Conservation (phyloP, 2,113 vertebrate genomes). For the Strix uralensis region DNA sequence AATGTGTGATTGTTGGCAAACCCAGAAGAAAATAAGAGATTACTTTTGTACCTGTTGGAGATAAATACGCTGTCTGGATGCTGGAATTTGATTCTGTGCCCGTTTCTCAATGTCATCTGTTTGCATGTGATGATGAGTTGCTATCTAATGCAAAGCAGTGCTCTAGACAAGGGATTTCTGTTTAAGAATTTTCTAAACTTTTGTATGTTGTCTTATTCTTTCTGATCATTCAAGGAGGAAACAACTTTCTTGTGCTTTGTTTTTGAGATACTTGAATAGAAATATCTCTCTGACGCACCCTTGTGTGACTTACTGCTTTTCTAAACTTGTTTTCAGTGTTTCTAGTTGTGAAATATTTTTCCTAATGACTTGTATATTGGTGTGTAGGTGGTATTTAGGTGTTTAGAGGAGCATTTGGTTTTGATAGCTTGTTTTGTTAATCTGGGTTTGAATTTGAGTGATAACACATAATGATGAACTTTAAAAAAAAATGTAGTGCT, state of each 20-base stretch:
- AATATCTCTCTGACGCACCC: not conserved
- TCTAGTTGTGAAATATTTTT: not conserved
- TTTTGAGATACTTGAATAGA: not conserved
- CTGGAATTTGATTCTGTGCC: not conserved
- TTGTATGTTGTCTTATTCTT: not conserved
- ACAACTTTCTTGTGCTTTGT: not conserved
- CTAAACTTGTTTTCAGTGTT: not conserved
- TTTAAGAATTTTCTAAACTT: not conserved
- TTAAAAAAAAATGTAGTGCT: not conserved
- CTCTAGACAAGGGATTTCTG: not conserved
- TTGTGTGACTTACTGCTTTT: not conserved
- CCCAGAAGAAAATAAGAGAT: not conserved
- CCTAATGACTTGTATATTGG: not conserved
- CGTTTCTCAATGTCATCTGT: not conserved
- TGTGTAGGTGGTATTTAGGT: not conserved
- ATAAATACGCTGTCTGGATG: not conserved
- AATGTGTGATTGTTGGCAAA: not conserved
- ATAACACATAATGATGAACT: not conserved
- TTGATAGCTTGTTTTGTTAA: not conserved
- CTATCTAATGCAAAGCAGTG: not conserved
- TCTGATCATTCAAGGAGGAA: not conserved
- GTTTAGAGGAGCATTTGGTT: not conserved
- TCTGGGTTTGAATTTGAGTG: not conserved
- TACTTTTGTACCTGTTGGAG: not conserved
- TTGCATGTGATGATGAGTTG: not conserved